Evolutionary conservation across 2,888 invertebrate species (phyloP).

Genomic region (Heliconius aoede): DNA sequence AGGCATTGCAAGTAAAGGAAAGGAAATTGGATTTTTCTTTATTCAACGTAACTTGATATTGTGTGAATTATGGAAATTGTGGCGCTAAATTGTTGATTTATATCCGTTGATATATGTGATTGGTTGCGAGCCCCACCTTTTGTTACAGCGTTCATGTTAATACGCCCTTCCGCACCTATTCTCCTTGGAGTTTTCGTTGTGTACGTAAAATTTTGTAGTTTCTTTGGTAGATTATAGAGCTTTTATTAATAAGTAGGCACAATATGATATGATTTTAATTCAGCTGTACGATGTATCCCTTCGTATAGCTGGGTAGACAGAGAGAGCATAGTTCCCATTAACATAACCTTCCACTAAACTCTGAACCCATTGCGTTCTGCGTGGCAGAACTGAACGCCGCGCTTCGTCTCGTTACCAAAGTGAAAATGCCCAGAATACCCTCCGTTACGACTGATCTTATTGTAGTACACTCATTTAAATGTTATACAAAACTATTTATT

Average conservation of each 20-base stretch:
- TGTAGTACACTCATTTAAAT: too few species aligned
- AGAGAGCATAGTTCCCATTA: too few species aligned
- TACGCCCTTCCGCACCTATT: constrained; percentile 35
- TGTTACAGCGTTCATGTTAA: constrained; percentile 44
- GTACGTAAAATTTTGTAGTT: not conserved
- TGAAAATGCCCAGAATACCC: too few species aligned
- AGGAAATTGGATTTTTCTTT: constrained; percentile 83
- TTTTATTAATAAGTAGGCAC: not conserved
- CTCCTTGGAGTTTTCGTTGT: not conserved
- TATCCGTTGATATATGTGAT: constrained; percentile 65
- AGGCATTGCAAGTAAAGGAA: constrained; percentile 71
- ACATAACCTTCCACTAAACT: too few species aligned
- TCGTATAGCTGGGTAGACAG: too few species aligned
- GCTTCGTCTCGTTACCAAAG: too few species aligned
- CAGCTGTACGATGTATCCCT: too few species aligned
- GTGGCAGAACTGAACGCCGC: too few species aligned
- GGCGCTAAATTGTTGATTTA: constrained; percentile 80
- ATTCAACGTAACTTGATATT: constrained; percentile 79
- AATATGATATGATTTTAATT: too few species aligned
- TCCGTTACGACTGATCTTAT: too few species aligned
- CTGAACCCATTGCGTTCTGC: too few species aligned
- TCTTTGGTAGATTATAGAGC: not conserved
- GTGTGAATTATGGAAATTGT: constrained; percentile 83
- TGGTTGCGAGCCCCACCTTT: constrained; percentile 42
- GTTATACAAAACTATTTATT: too few species aligned